phyloP scores from a whole-genome alignment of 1,140 invertebrate species.

The Glomeris maerens region DNA sequence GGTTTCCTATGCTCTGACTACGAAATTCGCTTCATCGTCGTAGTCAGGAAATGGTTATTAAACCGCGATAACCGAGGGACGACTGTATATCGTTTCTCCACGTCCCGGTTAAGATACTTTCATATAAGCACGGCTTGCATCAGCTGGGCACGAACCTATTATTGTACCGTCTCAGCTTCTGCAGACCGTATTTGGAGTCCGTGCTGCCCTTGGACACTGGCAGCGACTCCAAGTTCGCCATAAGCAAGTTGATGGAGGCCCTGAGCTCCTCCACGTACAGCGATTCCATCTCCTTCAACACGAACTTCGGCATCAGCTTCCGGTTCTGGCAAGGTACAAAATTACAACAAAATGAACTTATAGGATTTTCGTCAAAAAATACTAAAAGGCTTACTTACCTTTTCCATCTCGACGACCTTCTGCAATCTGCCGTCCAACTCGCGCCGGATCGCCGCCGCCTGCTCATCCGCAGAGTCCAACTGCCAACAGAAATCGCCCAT shows the following conservation, averaged over 20 bases:
- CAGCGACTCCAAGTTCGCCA: slow-evolving; percentile 96
- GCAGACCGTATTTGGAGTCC: slow-evolving; percentile 92
- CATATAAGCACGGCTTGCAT: too few species aligned
- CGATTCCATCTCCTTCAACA: slow-evolving; percentile 99
- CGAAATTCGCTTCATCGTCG: too few species aligned
- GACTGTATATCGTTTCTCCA: too few species aligned
- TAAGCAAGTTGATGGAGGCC: slow-evolving; percentile 91
- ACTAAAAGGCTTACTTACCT: slow-evolving; percentile 41
- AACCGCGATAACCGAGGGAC: too few species aligned
- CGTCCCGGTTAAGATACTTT: too few species aligned
- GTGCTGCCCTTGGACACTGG: slow-evolving; percentile 95
- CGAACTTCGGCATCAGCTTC: slow-evolving; percentile 96
- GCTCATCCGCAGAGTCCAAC: slow-evolving; percentile 98
- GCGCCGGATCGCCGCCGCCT: slow-evolving; percentile 95
- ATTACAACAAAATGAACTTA: too few species aligned
- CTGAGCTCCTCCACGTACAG: slow-evolving; percentile 97
- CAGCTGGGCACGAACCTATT: slow-evolving; percentile 49
- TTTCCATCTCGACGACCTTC: slow-evolving; percentile 91
- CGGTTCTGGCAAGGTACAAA: slow-evolving; percentile 78
- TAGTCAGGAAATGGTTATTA: too few species aligned
- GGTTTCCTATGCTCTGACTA: too few species aligned
- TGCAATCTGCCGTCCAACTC: slow-evolving; percentile 96
- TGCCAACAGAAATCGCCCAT: slow-evolving; percentile 32
- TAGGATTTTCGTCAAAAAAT: slow-evolving; percentile 1
- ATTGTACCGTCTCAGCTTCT: slow-evolving; percentile 90